Evolutionary conservation across 2,797 vertebrate genomes (phyloP), one percentile per base, ranked within the genome.

Genomic region (Discoglossus pictus): DNA sequence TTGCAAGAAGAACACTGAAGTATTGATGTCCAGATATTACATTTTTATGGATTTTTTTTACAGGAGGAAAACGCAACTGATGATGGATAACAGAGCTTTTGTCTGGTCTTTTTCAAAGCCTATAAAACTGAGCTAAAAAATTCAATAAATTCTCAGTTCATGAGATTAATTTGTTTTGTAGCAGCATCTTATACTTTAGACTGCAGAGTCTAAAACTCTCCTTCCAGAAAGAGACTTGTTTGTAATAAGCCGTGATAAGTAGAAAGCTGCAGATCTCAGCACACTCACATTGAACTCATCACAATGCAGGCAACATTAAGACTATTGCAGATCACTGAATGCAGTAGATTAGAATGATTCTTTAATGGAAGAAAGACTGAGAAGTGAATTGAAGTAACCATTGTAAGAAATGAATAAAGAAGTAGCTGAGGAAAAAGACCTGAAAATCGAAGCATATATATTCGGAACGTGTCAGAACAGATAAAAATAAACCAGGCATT

Each of bases 31-130:
- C 39, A 63, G 68, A 70, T 63, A 70, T 70, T 70, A 58, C 44
- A 65, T 71, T 71, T 71, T 71, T 65, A 71, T 71, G 53, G 68
- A 71, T 71, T 71, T 65, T n/a, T 44, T 71, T 50, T 64, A 51
- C 43, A 34, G 52, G 54, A 42, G 16, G 50, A 71, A 65, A 71
- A 71, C 68, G 52, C 43, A 60, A 61, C 52, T 59, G 38, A 64
- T 64, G 68, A 71, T 63, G 68, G 68, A 65, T 71, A 71, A 65
- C 68, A 44, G 61, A 71, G 61, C 61, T 71, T 71, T 71, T 59
- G 68, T 71, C 61, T 71, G 61, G 18, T 59, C 61, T 52, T 59
- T 64, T 71, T 71, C 53, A 71, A 65, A 64, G 46, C 46, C 53
- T 65, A 65, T 64, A 65, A 71, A 58, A 52, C 61, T 71, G 46